phyloP scores from a whole-genome alignment of 2,113 vertebrate genomes.

The cattle (Bos taurus) region DNA sequence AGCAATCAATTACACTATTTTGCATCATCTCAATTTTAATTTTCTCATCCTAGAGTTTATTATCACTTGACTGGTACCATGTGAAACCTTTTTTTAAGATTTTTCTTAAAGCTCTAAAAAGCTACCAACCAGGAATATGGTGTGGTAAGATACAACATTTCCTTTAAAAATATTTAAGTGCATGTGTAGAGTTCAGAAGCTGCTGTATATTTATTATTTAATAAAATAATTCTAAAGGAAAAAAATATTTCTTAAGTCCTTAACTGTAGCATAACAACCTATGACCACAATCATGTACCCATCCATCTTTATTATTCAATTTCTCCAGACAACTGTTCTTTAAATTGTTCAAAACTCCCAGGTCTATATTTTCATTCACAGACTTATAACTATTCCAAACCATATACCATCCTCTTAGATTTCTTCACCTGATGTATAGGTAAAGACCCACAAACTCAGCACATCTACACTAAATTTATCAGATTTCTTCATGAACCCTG shows the following conservation, averaged over 20 bases:
- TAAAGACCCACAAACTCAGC: background rate
- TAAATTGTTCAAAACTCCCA: background rate
- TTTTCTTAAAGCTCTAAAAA: conserved; percentile 90
- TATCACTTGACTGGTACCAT: conserved; percentile 80
- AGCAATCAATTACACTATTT: background rate
- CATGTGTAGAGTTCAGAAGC: conserved; percentile 91
- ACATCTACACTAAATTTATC: background rate
- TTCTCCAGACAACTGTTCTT: background rate
- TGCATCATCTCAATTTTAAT: background rate
- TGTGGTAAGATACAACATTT: conserved; percentile 89
- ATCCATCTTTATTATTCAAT: background rate
- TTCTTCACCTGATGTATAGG: background rate
- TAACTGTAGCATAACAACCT: background rate
- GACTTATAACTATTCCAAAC: background rate
- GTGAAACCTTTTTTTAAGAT: conserved; percentile 89
- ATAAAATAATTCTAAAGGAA: conserved; percentile 92
- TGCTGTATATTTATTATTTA: conserved; percentile 92
- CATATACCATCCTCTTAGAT: background rate
- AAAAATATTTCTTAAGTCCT: conserved; percentile 32
- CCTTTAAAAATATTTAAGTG: conserved; percentile 89
- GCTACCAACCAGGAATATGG: conserved; percentile 90
- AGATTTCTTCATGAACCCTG: background rate
- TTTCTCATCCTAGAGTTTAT: background rate
- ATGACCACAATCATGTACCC: background rate
- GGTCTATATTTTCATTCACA: background rate